Percentiles rank a stretch among this genome's conserved stretches.
phyloP scores from a whole-genome alignment of 1,140 invertebrate species.

The Meteorus sp. region DNA sequence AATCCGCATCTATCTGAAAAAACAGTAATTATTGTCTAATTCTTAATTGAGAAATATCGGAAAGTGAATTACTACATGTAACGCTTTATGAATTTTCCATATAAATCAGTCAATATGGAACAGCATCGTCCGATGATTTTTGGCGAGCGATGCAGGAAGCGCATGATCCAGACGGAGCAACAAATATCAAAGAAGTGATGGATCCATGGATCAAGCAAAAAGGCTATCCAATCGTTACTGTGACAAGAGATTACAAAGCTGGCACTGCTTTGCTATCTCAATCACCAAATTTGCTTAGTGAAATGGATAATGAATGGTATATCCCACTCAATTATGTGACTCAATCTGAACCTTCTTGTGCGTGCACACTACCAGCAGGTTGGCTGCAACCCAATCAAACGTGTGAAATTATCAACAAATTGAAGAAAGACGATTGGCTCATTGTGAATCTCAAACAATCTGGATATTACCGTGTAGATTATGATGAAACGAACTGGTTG shows the following conservation, averaged over 20 bases:
- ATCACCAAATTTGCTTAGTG: conserved; percentile 56
- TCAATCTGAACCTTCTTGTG: conserved; percentile 46
- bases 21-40: conserved; percentile 50
- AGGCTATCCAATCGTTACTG: conserved; percentile 69
- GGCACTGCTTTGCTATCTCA: conserved; percentile 54
- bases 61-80: conserved; percentile 1
- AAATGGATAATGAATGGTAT: conserved; percentile 46
- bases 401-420: conserved; percentile 44
- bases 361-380: conserved; percentile 46
- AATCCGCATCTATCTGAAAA: conserved; percentile 51
- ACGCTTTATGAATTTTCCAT: not conserved
- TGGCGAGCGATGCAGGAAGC: conserved; percentile 67
- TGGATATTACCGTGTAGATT: conserved; percentile 79
- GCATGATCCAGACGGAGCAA: conserved; percentile 49
- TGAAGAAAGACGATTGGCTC: conserved; percentile 56
- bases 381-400: conserved; percentile 45
- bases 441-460: conserved; percentile 59
- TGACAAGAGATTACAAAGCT: conserved; percentile 55
- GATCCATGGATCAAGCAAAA: conserved; percentile 72
- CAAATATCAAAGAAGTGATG: conserved; percentile 59
- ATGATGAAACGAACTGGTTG: conserved; percentile 76
- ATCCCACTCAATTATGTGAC: conserved; percentile 59
- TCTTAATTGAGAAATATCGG: not conserved
- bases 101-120: conserved; percentile 49
- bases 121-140: conserved; percentile 70